A percentile compares a stretch with the other conserved stretches of the same genome.
Conservation (phyloP, 2,888 invertebrate species). For the Cephalotes varians region DNA sequence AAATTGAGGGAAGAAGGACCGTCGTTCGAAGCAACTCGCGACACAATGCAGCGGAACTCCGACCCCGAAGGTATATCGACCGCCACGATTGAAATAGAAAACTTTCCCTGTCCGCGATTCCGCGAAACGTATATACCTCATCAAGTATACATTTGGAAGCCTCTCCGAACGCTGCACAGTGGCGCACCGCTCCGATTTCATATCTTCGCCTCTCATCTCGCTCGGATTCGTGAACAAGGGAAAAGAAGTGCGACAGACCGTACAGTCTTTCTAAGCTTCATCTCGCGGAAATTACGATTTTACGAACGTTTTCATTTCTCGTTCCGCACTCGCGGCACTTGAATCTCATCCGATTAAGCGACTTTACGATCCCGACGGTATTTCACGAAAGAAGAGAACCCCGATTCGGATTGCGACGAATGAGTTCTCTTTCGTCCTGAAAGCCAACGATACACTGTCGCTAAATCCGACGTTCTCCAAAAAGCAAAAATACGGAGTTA, state of each 20-base stretch:
- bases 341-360: constrained; percentile 79
- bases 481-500: not conserved
- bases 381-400: constrained; percentile 53
- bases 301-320: constrained; percentile 74
- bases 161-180: not conserved
- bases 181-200: not conserved
- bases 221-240: constrained; percentile 1
- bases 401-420: constrained; percentile 52
- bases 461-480: constrained; percentile 58
- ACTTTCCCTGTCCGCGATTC: constrained; percentile 47
- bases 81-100: constrained; percentile 52
- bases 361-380: constrained; percentile 76
- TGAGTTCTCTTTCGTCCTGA: not conserved
- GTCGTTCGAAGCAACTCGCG: constrained; percentile 7
- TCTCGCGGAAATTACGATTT: constrained; percentile 69
- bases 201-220: constrained; percentile 32
- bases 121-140: constrained; percentile 53
- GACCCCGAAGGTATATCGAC: constrained; percentile 47
- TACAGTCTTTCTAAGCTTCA: constrained; percentile 13
- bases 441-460: constrained; percentile 25
- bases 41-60: constrained; percentile 34
- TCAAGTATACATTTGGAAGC: constrained; percentile 50
- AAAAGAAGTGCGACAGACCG: not conserved
- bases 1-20: constrained; percentile 15
- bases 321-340: constrained; percentile 55